Evolutionary conservation across 2,113 vertebrate species (phyloP), one percentile per base, ranked within the genome.

Genomic region (Chiloscyllium plagiosum): DNA sequence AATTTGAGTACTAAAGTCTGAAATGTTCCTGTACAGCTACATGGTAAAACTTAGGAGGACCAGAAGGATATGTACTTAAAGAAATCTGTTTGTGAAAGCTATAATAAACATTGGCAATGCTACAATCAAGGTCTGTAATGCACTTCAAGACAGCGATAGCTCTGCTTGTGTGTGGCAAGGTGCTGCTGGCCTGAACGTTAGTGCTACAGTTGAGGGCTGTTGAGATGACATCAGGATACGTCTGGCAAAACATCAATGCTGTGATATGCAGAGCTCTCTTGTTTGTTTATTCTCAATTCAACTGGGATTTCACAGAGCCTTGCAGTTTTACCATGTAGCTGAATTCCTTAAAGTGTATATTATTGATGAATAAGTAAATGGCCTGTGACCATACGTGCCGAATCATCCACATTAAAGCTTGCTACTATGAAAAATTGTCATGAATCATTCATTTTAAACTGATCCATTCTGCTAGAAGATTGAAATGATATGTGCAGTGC

Each of bases 371-470:
- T 33, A 33, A 65, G 87, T 33, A 61, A 19, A 29, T 90, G 87
- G 52, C 33, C 87, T 92, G 15, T 92, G 87, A 90, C 56, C 10
- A n/a, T n/a, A 92, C 29, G 56, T n/a, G 87, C 87, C 17, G 87
- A 92, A 92, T 65, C 87, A 61, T 33, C 65, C 29, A 17, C 5
- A 92, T n/a, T 92, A 92, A 61, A 92, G 56, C 87, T 26, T 61
- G 87, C 87, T 17, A 65, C 50, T 52, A 0, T n/a, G 56, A 61
- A 26, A 65, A 65, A 13, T n/a, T 61, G 56, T 19, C 56, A 37
- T 92, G 87, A 92, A 92, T 92, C 87, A 61, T 92, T 92, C 87
- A 92, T 65, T 65, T 92, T 65, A 92, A 92, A 13, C 52, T 56
- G 33, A 65, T 65, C 87, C 56, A 19, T 61, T 56, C 52, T 61